Base-by-base conservation (phyloP, 2,113 vertebrate species). In the Alces alces region DNA sequence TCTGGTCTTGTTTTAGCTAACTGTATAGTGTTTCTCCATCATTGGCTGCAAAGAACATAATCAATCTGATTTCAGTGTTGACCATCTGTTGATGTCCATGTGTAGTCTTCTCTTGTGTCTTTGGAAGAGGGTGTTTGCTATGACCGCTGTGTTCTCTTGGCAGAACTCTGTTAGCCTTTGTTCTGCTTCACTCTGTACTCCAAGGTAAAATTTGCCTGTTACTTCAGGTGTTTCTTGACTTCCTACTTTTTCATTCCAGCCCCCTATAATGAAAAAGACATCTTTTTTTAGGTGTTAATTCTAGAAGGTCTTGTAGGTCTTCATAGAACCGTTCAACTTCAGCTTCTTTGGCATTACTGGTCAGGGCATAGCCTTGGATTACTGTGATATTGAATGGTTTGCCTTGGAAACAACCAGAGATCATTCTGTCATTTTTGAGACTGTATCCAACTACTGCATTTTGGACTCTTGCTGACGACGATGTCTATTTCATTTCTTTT, bases 61-160 rank as follows among this genome's bases (percentile, higher is more conserved):
- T 70, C 19, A 36, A 36, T 19, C 36, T 70, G 64, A 70, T 3
- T 70, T 70, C 0, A 4, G n/a, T 70, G n/a, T 70, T 36, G 64
- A 36, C 19, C n/a, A 36, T 70, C 64, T 70, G n/a, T n/a, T 66
- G 17, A 21, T 66, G 17, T 66, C 33, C 33, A 21, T 5, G 4
- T 36, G 33, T 36, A 66, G 8, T 36, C n/a, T 36, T 36, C 64
- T 36, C n/a, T 70, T 70, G 64, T 21, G 64, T 66, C 6, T 13
- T 30, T 61, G 5, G 4, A n/a, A 66, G 17, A 66, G 5, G 8
- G 9, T 21, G 19, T 36, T 36, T 36, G 17, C n/a, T 36, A 70
- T 36, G 17, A 21, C 64, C 17, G 12, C 0, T 21, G 17, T 0
- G 0, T 70, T 70, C n/a, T 36, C 17, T 70, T 70, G 64, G n/a